A percentile compares a stretch with the other conserved stretches of the same genome.
Evolutionary conservation across 2,113 vertebrate genomes (phyloP).

Genomic region (Anolis carolinensis): DNA sequence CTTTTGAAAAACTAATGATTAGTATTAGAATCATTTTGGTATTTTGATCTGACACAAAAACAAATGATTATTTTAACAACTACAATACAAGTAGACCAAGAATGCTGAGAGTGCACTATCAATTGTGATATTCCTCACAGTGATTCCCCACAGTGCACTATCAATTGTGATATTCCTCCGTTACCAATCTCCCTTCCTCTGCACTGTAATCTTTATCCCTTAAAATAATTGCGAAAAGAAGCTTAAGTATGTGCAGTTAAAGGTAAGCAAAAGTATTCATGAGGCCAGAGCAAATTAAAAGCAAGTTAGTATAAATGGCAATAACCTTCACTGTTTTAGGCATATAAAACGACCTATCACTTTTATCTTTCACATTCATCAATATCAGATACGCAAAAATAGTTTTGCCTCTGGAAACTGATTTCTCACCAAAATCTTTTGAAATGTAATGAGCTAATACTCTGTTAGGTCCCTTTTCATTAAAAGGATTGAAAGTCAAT

Average conservation of each 20-base stretch:
- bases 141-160: conserved; percentile 13
- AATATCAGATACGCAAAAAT: not conserved
- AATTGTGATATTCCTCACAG: conserved; percentile 15
- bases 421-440: not conserved
- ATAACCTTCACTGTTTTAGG: not conserved
- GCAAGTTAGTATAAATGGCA: not conserved
- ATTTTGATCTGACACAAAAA: not conserved
- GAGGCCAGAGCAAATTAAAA: conserved; percentile 23
- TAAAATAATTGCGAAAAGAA: conserved; percentile 51
- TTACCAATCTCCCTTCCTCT: conserved; percentile 24
- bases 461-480: not conserved
- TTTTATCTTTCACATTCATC: not conserved
- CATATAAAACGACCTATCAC: not conserved
- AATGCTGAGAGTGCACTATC: not conserved
- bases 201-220: conserved; percentile 46
- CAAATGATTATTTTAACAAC: not conserved
- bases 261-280: conserved; percentile 30
- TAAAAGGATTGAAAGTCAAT: not conserved
- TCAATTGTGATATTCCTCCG: conserved; percentile 27
- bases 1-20: not conserved
- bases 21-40: no score
- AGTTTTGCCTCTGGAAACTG: not conserved
- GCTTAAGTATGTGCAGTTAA: conserved; percentile 23
- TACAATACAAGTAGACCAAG: not conserved
- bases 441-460: conserved; percentile 3